phyloP scores from a whole-genome alignment of 2,113 vertebrate species.

The Phaethon lepturus region DNA sequence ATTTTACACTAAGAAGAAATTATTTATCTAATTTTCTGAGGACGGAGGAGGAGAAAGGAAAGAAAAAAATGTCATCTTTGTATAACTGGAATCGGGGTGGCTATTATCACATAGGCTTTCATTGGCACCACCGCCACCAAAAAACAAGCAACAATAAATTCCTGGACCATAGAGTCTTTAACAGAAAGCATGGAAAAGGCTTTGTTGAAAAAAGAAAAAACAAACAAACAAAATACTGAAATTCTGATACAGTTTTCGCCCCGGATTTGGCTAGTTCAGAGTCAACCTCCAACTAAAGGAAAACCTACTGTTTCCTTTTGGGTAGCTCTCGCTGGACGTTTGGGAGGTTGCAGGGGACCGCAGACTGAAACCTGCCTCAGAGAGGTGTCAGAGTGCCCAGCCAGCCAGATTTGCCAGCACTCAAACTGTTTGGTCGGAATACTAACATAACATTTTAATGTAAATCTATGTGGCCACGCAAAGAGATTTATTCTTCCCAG shows the following conservation, averaged over 20 bases:
- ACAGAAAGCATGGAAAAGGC: not conserved
- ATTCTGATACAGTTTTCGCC: not conserved
- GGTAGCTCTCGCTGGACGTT: not conserved
- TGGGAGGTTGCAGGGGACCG: not conserved
- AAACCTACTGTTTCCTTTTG: not conserved
- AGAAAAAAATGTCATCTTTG: not conserved
- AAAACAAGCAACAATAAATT: not conserved
- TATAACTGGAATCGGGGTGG: not conserved
- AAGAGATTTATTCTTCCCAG: conserved; percentile 54
- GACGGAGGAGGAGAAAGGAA: not conserved
- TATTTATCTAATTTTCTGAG: not conserved
- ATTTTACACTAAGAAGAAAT: conserved; percentile 15
- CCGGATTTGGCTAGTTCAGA: not conserved
- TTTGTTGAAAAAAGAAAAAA: not conserved
- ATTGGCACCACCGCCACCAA: not conserved
- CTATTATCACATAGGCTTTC: not conserved
- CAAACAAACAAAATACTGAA: not conserved
- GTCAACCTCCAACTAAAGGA: not conserved
- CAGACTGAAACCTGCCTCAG: not conserved
- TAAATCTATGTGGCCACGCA: not conserved
- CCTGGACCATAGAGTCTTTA: not conserved
- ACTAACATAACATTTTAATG: conserved; percentile 46
- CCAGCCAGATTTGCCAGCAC: not conserved
- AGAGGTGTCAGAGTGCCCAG: not conserved
- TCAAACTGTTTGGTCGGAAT: conserved; percentile 32